These are phyloP conservation scores for Idris sp. DNA, from an alignment of 1,140 invertebrate genomes.

Conservation along the genomic window DNA sequence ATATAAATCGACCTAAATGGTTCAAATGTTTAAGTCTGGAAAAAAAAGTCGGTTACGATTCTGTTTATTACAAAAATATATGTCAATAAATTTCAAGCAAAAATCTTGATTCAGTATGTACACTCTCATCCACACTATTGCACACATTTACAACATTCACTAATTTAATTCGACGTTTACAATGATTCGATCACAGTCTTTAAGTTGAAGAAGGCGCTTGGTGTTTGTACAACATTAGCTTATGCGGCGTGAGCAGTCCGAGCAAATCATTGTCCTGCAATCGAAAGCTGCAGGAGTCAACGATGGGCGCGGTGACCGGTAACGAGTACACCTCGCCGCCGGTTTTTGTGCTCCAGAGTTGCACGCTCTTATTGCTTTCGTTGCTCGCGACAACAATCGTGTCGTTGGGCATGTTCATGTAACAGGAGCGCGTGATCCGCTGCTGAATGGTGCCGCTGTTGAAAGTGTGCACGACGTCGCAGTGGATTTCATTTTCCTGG, in stretches of 20 bases:
- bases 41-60: too few relatives aligned
- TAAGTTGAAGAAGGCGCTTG: conserved; percentile 28
- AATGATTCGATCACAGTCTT: too few relatives aligned
- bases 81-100: too few relatives aligned
- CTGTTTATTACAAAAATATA: too few relatives aligned
- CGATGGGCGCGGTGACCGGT: conserved; percentile 80
- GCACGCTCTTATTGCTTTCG: conserved; percentile 81
- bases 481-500: conserved; percentile 75
- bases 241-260: conserved; percentile 82
- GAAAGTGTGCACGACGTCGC: conserved; percentile 81
- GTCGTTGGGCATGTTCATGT: conserved; percentile 79
- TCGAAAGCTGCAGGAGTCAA: conserved; percentile 83
- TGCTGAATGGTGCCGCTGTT: conserved; percentile 82
- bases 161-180: too few relatives aligned
- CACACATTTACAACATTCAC: too few relatives aligned
- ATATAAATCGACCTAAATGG: too few relatives aligned
- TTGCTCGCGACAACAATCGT: conserved; percentile 83
- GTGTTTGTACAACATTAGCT: conserved; percentile 81
- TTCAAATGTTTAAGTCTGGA: too few relatives aligned
- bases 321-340: conserved; percentile 80
- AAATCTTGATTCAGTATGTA: too few relatives aligned
- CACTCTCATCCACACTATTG: too few relatives aligned
- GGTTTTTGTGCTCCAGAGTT: conserved; percentile 83
- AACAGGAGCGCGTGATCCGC: conserved; percentile 77
- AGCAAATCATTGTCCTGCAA: conserved; percentile 78